These are phyloP conservation scores for Lasioglossum baleicum DNA, from an alignment of 1,140 invertebrate genomes.

Conservation along the genomic window DNA sequence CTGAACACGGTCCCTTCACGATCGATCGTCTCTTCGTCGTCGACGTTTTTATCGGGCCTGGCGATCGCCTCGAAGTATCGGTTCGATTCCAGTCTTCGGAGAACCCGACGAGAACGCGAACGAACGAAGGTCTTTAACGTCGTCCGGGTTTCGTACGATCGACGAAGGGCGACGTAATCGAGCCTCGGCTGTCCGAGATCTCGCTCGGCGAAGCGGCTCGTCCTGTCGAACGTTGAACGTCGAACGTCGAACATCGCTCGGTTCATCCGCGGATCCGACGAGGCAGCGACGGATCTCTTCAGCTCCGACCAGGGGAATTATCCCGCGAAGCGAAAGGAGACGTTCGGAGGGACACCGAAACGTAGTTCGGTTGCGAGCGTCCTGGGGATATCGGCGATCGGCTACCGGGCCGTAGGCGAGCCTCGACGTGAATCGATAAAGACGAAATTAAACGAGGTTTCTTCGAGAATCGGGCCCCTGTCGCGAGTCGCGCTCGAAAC, in stretches of 20 bases:
- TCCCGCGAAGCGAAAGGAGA: conserved; percentile 2
- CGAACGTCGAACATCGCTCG: conserved; percentile 4
- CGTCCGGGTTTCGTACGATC: conserved; percentile 25
- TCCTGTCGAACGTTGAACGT: conserved; percentile 38
- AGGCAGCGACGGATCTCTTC: conserved; percentile 11
- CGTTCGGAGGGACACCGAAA: conserved; percentile 3
- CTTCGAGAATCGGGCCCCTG: not conserved
- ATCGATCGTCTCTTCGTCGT: conserved; percentile 31
- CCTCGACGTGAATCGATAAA: not conserved
- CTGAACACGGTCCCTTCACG: not conserved
- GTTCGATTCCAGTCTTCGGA: not conserved
- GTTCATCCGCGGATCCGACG: conserved; percentile 1
- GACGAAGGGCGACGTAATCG: conserved; percentile 60
- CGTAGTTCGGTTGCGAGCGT: not conserved
- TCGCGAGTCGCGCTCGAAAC: conserved; percentile 35
- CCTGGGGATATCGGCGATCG: not conserved
- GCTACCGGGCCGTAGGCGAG: not conserved
- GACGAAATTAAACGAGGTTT: conserved; percentile 20
- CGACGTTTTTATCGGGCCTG: conserved; percentile 60
- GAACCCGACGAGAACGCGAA: conserved; percentile 1
- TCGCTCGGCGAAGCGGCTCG: conserved; percentile 35
- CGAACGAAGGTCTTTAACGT: conserved; percentile 42
- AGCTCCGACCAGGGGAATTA: no score
- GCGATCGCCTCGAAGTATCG: conserved; percentile 40
- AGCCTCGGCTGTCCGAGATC: conserved; percentile 52